Evolutionary conservation across 53 echinoderm and acorn worm species (phyloP), one percentile per base, ranked within the genome.

Genomic region (Apostichopus leukothele): DNA sequence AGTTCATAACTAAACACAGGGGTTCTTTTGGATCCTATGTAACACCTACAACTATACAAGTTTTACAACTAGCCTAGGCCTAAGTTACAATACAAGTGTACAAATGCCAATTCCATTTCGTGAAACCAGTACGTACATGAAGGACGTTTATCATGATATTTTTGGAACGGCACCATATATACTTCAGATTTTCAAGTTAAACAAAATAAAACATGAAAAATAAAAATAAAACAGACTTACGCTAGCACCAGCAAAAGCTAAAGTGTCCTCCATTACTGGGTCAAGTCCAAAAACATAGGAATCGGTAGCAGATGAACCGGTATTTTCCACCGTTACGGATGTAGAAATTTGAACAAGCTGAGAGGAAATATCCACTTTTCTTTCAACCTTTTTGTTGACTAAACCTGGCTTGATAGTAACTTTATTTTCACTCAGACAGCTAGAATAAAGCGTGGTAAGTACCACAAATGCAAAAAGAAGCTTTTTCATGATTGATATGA

Each of bases 271-370:
- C 25, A 94, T 91, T 18, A 79, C 75, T 60, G 94, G 78, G 75
- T 97, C 97, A 50, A 94, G 85, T 78, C 95, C 95, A 67, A 97
- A 50, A 52, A 95, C 54, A 51, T 94, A 97, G 53, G 89, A 90
- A 88, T 89, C 86, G 10, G 86, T 86, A 53, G 94, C 89, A 7
- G 93, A 90, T 53, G 88, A 83, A 22, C 98, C 98, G 5, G 76
- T 85, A 73, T 96, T 96, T 54, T 93, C 94, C 14, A 96, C 78
- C n/a, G 92, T 93, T 20, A 96, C 84, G 7, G 84, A 61, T 7
- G 93, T 83, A 25, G 88, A 89, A 52, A 95, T 89, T 89, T 97
- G 95, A 51, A 95, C 94, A 86, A 97, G 94, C 83, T 97, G 98
- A 52, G 98, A 95, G 21, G 90, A 90, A 7, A 97, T 18, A 86